Base-by-base conservation (phyloP, 1,140 invertebrate genomes). In the Gonatopus flavifemur region DNA sequence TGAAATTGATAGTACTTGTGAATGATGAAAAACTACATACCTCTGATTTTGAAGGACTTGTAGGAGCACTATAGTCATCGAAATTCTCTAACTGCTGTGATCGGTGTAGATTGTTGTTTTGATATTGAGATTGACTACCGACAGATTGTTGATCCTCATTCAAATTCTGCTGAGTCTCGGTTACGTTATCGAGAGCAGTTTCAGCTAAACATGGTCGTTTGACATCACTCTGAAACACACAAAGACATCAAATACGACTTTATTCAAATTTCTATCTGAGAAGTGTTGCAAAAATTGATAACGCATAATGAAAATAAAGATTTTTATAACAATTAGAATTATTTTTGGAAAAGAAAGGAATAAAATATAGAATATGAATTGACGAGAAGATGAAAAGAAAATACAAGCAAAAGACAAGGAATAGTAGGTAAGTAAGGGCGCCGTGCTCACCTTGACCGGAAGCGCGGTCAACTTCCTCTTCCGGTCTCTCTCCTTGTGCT, bases 381-480 rank as follows among this genome's bases (percentile, higher is more conserved):
- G 24, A 48, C 44, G 19, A 43, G 28, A 9, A 50, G 43, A 15
- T 8, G 20, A 38, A 8, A 45, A 51, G 47, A 18, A 15, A 18
- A 49, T 36, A 36, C 52, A 16, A 37, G 46, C 44, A 15, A 47
- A 49, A 61, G 30, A 56, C 19, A 47, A 55, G 9, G 45, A 40
- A 48, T 20, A 31, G 33, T 35, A 21, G 30, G 12, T 39, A 53
- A 39, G 39, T 57, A 62, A 72, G 71, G 69, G 63, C 57, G 50
- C 48, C 51, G 41, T 50, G 47, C 60, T 75, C 69, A 78, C 76
- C 73, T 77, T 78, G 71, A 69, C 74, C 73, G 74, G 76, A 77
- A 75, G 69, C 71, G 73, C 71, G 71, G 76, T 71, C 73, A 75
- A 72, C 73, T 78, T 78, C 74, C 76, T 77, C 64, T 78, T 78